These are phyloP conservation scores for Channa striata DNA, from an alignment of 2,797 vertebrate genomes.

Conservation along the genomic window DNA sequence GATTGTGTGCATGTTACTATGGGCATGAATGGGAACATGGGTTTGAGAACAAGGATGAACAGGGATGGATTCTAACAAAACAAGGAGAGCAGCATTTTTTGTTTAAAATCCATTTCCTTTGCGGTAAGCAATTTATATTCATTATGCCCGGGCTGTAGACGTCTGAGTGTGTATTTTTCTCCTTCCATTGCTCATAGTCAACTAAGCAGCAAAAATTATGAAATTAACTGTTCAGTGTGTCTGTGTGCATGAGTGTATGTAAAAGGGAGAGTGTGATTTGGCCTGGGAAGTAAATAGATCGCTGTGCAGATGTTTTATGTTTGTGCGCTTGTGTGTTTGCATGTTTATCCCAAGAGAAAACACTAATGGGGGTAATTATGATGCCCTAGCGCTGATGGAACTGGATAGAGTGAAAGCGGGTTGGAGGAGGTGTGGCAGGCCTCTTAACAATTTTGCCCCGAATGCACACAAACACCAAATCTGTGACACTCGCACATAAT, in stretches of 20 bases:
- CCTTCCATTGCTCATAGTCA: conserved; percentile 19
- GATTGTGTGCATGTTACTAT: conserved; percentile 15
- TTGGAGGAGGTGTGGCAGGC: conserved; percentile 43
- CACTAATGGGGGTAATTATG: conserved; percentile 67
- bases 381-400: conserved; percentile 52
- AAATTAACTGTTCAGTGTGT: conserved; percentile 43
- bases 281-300: conserved; percentile 57
- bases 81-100: conserved; percentile 28
- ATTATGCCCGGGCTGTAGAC: conserved; percentile 38
- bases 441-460: conserved; percentile 40
- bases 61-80: background rate
- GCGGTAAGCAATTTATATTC: conserved; percentile 69
- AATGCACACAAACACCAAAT: conserved; percentile 12
- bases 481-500: conserved; percentile 34
- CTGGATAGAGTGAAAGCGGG: conserved; percentile 36
- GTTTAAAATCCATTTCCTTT: conserved; percentile 62
- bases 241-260: conserved; percentile 1
- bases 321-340: conserved; percentile 21
- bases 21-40: conserved; percentile 17
- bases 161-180: conserved; percentile 13
- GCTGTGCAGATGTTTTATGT: conserved; percentile 47
- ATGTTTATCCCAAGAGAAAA: conserved; percentile 55
- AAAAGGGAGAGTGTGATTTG: conserved; percentile 24
- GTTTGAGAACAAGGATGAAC: conserved; percentile 1
- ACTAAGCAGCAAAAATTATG: conserved; percentile 36